Percentiles rank a stretch among this genome's conserved stretches.
These are phyloP conservation scores for Prolemur simus DNA, from an alignment of 2,113 vertebrate species.

Conservation along the genomic window DNA sequence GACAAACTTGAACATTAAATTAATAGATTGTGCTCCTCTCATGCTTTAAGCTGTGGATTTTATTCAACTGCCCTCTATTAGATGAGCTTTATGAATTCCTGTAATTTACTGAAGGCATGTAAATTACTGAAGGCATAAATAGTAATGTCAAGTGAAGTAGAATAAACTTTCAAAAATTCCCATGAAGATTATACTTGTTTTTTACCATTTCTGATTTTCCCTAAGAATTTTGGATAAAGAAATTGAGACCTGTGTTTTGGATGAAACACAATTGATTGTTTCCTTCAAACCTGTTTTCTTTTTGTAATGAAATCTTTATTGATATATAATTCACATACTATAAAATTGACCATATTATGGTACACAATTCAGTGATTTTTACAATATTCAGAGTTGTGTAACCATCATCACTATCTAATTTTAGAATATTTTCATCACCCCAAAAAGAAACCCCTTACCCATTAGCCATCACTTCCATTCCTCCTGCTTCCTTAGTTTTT, in stretches of 20 bases:
- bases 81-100: background rate
- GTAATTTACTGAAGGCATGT: background rate
- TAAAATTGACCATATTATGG: background rate
- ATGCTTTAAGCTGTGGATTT: background rate
- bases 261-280: background rate
- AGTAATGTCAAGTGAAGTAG: background rate
- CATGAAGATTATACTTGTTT: background rate
- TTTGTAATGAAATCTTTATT: background rate
- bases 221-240: background rate
- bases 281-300: background rate
- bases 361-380: background rate
- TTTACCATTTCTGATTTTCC: background rate
- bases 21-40: background rate
- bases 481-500: background rate
- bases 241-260: background rate
- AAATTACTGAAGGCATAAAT: background rate
- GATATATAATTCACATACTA: background rate
- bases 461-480: background rate
- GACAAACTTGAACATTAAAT: background rate
- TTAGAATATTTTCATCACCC: background rate
- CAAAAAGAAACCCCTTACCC: background rate
- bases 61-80: background rate
- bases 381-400: background rate
- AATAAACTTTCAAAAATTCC: background rate
- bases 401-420: background rate